These are phyloP conservation scores for Epistrophe grossulariae DNA, from an alignment of 2,888 invertebrate species.

Conservation along the genomic window DNA sequence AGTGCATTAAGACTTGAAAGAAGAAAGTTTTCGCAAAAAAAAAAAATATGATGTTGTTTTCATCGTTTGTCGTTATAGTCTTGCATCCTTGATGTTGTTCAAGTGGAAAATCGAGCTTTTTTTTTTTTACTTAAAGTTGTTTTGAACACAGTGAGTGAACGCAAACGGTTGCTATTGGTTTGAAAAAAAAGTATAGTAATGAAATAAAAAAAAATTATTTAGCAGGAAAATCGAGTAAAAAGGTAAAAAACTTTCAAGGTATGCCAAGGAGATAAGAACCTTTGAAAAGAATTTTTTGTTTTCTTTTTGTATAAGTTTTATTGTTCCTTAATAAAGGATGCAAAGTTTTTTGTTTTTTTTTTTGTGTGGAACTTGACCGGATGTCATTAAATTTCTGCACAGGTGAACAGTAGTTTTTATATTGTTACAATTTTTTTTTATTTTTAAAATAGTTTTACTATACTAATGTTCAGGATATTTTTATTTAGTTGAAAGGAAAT, in stretches of 20 bases:
- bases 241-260: constrained; percentile 10
- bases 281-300: neutral
- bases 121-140: constrained; percentile 48
- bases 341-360: constrained; percentile 18
- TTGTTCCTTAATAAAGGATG: constrained; percentile 52
- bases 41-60: constrained; percentile 31
- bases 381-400: constrained; percentile 49
- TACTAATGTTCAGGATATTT: too few relatives aligned
- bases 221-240: neutral
- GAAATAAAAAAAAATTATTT: constrained; percentile 33
- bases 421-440: neutral
- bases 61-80: constrained; percentile 25
- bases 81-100: constrained; percentile 64
- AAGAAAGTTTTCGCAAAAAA: constrained; percentile 33
- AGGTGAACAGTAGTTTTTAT: constrained; percentile 3
- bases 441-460: too few relatives aligned
- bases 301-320: constrained; percentile 6
- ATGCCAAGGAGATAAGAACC: constrained; percentile 13
- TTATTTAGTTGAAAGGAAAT: too few relatives aligned
- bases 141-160: constrained; percentile 39
- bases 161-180: neutral
- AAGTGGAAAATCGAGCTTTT: constrained; percentile 69
- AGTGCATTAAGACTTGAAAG: constrained; percentile 70
- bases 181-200: neutral
- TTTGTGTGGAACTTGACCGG: constrained; percentile 48